These are phyloP conservation scores for Drosophila neonasuta DNA, from an alignment of 2,888 invertebrate species.

Conservation along the genomic window DNA sequence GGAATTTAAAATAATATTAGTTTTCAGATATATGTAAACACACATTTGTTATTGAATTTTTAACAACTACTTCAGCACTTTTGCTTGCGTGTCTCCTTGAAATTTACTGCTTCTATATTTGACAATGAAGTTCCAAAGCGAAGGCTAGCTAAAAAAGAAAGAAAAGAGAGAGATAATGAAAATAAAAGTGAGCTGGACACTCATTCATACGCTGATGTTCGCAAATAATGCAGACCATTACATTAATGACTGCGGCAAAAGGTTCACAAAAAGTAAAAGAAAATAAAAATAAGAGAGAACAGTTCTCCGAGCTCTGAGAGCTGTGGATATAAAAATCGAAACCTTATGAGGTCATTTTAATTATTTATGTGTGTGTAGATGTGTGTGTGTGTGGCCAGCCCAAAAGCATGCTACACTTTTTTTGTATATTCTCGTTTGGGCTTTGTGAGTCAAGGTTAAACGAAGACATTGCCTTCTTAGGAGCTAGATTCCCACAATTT, in stretches of 20 bases:
- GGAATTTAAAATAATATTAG: neutral
- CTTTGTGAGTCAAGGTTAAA: slow-evolving; percentile 33
- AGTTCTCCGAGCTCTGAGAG: slow-evolving; percentile 18
- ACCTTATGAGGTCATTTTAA: slow-evolving; percentile 70
- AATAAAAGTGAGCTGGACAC: slow-evolving; percentile 20
- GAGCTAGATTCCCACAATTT: slow-evolving; percentile 13
- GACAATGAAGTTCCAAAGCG: neutral
- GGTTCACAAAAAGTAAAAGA: slow-evolving; percentile 28
- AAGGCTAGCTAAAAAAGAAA: neutral
- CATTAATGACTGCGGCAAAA: slow-evolving; percentile 70
- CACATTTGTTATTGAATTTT: neutral
- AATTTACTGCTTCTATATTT: slow-evolving; percentile 25
- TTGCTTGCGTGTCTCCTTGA: slow-evolving; percentile 37
- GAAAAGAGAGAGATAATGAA: slow-evolving; percentile 3
- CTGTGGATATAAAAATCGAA: slow-evolving; percentile 61
- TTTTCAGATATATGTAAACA: neutral
- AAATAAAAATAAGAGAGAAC: slow-evolving; percentile 17
- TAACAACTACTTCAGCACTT: neutral
- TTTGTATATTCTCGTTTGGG: slow-evolving; percentile 5
- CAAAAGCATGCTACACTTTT: slow-evolving; percentile 16
- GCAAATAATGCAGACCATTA: slow-evolving; percentile 68
- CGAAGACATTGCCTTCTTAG: slow-evolving; percentile 29
- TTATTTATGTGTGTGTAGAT: slow-evolving; percentile 52
- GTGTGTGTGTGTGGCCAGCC: slow-evolving; percentile 11
- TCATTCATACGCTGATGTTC: slow-evolving; percentile 47